Evolutionary conservation across 2,797 vertebrate species (phyloP).

Genomic region (Characodon lateralis): DNA sequence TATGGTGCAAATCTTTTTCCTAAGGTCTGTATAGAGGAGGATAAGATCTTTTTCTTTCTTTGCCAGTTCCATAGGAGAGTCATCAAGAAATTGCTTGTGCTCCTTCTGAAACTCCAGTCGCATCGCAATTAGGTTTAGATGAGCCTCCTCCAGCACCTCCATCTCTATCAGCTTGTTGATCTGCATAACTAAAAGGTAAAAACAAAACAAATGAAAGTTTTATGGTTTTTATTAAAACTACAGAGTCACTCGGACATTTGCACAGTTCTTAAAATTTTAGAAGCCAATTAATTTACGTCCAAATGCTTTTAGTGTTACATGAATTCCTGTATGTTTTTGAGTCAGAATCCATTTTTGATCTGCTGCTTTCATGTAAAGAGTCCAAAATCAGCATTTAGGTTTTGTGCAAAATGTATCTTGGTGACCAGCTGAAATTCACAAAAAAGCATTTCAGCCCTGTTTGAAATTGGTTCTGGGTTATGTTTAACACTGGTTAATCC

Average conservation of each 20-base stretch:
- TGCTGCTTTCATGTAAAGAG: background rate
- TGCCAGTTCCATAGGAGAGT: slow-evolving; percentile 69
- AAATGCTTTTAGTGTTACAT: background rate
- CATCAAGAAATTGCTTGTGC: slow-evolving; percentile 32
- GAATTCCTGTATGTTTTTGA: background rate
- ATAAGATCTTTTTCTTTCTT: slow-evolving; percentile 85
- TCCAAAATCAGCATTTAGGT: background rate
- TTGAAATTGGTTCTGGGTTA: background rate
- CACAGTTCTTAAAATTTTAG: background rate
- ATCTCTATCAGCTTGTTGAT: slow-evolving; percentile 87
- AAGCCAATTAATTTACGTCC: background rate
- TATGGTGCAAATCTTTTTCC: slow-evolving; percentile 67
- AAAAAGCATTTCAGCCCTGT: background rate
- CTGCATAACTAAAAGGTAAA: slow-evolving; percentile 82
- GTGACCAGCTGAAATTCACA: background rate
- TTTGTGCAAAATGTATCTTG: background rate
- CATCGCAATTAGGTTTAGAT: slow-evolving; percentile 82
- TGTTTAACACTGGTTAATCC: background rate
- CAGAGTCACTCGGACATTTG: background rate
- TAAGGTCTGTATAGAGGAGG: slow-evolving; percentile 83
- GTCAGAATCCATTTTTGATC: background rate
- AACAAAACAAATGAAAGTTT: background rate
- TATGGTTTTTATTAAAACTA: background rate
- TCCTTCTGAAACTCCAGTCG: slow-evolving; percentile 79
- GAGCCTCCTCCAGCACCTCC: slow-evolving; percentile 84